phyloP scores from a whole-genome alignment of 2,888 invertebrate genomes.

The Drosophila pseudotakahashii region DNA sequence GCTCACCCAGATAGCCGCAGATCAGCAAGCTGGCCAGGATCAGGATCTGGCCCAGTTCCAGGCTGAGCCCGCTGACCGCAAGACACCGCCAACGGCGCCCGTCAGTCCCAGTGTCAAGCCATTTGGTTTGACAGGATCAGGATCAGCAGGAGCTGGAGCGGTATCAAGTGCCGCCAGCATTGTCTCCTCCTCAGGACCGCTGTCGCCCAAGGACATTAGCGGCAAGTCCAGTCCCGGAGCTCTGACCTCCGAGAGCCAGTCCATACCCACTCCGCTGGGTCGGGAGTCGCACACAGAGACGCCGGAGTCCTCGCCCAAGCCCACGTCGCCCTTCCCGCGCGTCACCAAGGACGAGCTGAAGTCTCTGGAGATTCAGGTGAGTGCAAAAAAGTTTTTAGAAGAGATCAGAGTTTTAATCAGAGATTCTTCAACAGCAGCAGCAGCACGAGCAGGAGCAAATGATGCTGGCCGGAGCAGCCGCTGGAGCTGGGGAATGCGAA shows the following conservation, averaged over 20 bases:
- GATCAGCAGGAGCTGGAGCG: conserved; percentile 44
- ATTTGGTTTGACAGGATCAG: conserved; percentile 82
- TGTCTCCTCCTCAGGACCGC: conserved; percentile 81
- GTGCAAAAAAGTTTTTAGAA: neutral
- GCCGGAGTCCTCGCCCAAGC: conserved; percentile 84
- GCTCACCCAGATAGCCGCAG: conserved; percentile 33
- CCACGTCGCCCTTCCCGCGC: conserved; percentile 84
- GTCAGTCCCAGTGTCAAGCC: conserved; percentile 87
- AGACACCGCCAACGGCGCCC: conserved; percentile 89
- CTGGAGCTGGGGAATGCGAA: conserved; percentile 40
- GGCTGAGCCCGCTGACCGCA: conserved; percentile 75
- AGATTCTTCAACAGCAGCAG: neutral
- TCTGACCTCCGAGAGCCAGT: conserved; percentile 86
- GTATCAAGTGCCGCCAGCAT: conserved; percentile 69
- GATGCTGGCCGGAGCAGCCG: conserved; percentile 49
- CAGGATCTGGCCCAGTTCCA: conserved; percentile 41
- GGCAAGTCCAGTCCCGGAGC: conserved; percentile 84
- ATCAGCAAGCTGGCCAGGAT: conserved; percentile 53
- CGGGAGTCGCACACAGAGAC: conserved; percentile 86
- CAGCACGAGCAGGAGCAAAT: conserved; percentile 59
- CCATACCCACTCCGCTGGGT: conserved; percentile 86
- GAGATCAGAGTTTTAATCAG: neutral
- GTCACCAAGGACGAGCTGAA: conserved; percentile 82
- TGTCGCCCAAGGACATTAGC: conserved; percentile 84
- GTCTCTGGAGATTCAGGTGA: conserved; percentile 65